Evolutionary conservation across 1,140 invertebrate genomes (phyloP), one percentile per base, ranked within the genome.

Genomic region (Pemphigus obesinymphae): DNA sequence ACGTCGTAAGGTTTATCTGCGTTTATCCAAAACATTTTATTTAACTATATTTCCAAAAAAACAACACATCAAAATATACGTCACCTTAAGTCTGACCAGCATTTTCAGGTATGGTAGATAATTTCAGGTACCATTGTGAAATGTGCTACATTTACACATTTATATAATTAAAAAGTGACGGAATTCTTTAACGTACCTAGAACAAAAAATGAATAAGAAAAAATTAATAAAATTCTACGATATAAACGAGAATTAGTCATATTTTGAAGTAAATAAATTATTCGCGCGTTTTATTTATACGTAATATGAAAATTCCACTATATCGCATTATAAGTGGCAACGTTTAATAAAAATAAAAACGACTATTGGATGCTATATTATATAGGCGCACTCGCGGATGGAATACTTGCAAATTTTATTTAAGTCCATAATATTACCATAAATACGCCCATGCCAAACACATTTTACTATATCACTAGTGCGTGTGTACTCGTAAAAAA

Each of bases 381-480:
- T 45, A 45, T 45, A 45, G 8, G 13, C 13, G 10, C 1, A 17
- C 13, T 0, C 31, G 15, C 13, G 13, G 40, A 13, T 13, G 13
- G 45, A 1, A 26, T 58, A 76, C 53, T 58, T 40, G 4, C 34
- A 78, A 78, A 78, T 78, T 34, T n/a, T 78, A 40, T 55, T 55
- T 55, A 55, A 78, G 75, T 58, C 75, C 29, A 58, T 78, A 78
- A 53, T 29, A 75, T 78, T 78, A 78, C 48, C 75, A 78, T 78
- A 78, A 78, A 78, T 55, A 78, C 75, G 75, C 75, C 75, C 53
- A 78, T 45, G 13, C 23, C 40, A 70, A 70, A 37, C 34, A 37
- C 48, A 40, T 78, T 78, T 78, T 55, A 78, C 75, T 55, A 40
- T 61, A 78, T 55, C 50, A 78, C 53, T 78, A 40, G 31, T 76